A percentile compares a stretch with the other conserved stretches of the same genome.
These are phyloP conservation scores for Rhorus exstirpatorius DNA, from an alignment of 2,888 invertebrate species.

Conservation along the genomic window DNA sequence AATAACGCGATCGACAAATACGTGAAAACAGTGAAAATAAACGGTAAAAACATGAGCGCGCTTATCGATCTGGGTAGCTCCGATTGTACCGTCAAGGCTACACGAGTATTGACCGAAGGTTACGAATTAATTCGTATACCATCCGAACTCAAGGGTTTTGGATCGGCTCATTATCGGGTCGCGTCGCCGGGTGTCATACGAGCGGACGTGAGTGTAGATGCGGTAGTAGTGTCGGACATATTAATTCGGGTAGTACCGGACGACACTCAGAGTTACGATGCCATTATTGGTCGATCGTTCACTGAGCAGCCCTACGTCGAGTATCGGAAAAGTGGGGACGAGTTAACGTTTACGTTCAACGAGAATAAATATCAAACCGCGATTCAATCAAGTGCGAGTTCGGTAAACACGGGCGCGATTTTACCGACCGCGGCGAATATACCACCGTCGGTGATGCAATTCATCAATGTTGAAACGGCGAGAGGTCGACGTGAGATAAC, in stretches of 20 bases:
- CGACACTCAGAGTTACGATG: conserved; percentile 24
- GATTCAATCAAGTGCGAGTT: background rate
- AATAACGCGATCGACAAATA: background rate
- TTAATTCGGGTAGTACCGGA: conserved; percentile 16
- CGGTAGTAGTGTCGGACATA: background rate
- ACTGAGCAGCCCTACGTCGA: background rate
- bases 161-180: background rate
- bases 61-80: conserved; percentile 54
- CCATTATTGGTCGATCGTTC: conserved; percentile 14
- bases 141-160: background rate
- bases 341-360: background rate
- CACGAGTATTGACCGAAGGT: background rate
- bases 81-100: conserved; percentile 46
- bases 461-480: too few species aligned
- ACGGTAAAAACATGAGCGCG: background rate
- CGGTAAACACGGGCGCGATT: background rate
- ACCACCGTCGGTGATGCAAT: too few species aligned
- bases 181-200: conserved; percentile 8
- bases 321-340: background rate
- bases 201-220: conserved; percentile 13
- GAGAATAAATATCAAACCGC: background rate
- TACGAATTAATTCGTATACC: background rate
- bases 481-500: too few species aligned
- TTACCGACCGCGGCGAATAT: too few species aligned
- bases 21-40: conserved; percentile 8